A percentile compares a stretch with the other conserved stretches of the same genome.
Evolutionary conservation across 1,140 invertebrate species (phyloP).

Genomic region (Homalodisca vitripennis): DNA sequence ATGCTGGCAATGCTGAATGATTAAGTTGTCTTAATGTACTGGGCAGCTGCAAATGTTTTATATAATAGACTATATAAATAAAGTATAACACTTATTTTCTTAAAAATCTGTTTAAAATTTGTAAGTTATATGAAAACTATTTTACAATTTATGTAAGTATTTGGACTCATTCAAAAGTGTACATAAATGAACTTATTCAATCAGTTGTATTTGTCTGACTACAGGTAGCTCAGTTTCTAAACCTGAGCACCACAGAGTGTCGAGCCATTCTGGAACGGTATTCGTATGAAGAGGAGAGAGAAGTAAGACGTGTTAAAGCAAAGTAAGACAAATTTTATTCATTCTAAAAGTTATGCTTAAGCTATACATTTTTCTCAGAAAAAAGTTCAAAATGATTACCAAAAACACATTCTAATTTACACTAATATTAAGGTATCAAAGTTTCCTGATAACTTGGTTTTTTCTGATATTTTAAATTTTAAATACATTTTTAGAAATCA

Average conservation of each 20-base stretch:
- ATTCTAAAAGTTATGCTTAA: background rate
- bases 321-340: constrained; percentile 56
- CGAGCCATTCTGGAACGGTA: constrained; percentile 76
- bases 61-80: no score
- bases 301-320: constrained; percentile 65
- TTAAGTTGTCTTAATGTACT: no score
- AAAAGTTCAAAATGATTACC: background rate
- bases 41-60: no score
- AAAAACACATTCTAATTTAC: background rate
- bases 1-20: no score
- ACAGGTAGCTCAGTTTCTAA: constrained; percentile 78
- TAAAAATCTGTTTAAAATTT: no score
- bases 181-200: no score
- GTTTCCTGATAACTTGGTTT: background rate
- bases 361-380: background rate
- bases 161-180: no score
- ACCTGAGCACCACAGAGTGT: constrained; percentile 75
- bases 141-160: no score
- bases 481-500: no score
- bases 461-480: background rate
- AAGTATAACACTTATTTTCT: no score
- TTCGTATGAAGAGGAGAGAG: constrained; percentile 72
- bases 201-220: no score
- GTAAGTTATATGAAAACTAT: no score
- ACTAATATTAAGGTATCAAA: background rate